Base-by-base conservation (phyloP, 2,888 invertebrate genomes). In the Diarsia rubi region DNA sequence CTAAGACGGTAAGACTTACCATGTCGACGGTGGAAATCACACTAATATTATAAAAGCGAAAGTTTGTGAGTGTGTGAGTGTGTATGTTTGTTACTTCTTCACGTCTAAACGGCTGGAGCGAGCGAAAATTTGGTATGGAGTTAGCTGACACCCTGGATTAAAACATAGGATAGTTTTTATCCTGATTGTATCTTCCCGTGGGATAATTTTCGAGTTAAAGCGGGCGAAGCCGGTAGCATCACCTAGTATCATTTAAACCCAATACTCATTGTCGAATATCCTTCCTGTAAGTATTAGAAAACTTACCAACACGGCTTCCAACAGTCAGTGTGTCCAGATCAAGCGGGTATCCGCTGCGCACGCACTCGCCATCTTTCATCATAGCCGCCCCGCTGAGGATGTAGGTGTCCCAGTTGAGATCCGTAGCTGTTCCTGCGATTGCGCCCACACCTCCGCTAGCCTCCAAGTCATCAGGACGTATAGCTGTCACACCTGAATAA, bases 351-450 rank as follows among this genome's bases (percentile, higher is more conserved):
- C 98, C 98, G 90, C 98, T 98, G 65, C 98, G 97, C 66, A 99
- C 97, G 24, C 98, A 98, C 57, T 98, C 97, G 8, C 99, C 98
- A 92, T 99, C 98, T 91, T 98, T 98, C 98, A 99, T 99, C 86
- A 99, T 98, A 70, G 98, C 98, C 1, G 98, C 98, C 0, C 99
- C 99, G 89, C 99, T 99, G 16, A 99, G 95, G 97, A 99, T 99
- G 97, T 99, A 99, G 0, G 99, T 99, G 90, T 99, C 99, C 91
- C 98, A 98, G 91, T 98, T 98, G 70, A 99, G 97, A 91, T 99
- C 99, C 0, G 99, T 99, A 90, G 99, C 99, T 8, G 99, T 99
- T 62, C 98, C 98, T 0, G 99, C 95, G 49, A 95, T 78, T 0
- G 92, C 92, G 0, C 92, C 94, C 1, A 93, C 91, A 2, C 94